These are phyloP conservation scores for Acleris holmiana DNA, from an alignment of 2,888 invertebrate species.

Conservation along the genomic window DNA sequence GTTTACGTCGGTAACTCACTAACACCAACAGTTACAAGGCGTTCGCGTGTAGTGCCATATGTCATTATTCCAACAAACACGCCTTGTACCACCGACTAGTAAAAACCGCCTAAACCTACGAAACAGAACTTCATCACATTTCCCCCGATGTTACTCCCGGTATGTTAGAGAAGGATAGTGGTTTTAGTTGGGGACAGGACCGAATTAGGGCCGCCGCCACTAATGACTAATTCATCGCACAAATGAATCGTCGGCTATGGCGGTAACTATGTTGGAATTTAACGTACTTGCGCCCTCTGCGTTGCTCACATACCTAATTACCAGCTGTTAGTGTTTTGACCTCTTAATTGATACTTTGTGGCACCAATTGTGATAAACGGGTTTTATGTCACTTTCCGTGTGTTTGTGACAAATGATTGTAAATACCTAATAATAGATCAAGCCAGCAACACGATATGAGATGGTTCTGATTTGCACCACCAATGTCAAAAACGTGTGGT, in stretches of 20 bases:
- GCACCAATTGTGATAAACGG: neutral
- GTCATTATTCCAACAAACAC: slow-evolving; percentile 51
- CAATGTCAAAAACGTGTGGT: too few species aligned
- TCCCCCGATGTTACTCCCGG: neutral
- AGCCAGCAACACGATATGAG: too few species aligned
- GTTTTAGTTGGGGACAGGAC: slow-evolving; percentile 8
- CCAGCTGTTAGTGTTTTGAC: slow-evolving; percentile 27
- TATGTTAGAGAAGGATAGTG: slow-evolving; percentile 16
- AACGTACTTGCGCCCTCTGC: slow-evolving; percentile 39
- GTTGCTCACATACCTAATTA: slow-evolving; percentile 34
- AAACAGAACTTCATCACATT: slow-evolving; percentile 15
- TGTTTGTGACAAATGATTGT: too few species aligned
- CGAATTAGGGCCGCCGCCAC: slow-evolving; percentile 30
- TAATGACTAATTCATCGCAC: slow-evolving; percentile 49
- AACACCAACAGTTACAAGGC: slow-evolving; percentile 26
- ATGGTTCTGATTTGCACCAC: too few species aligned
- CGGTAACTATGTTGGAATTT: slow-evolving; percentile 41
- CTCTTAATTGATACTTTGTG: slow-evolving; percentile 15
- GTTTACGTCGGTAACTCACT: slow-evolving; percentile 23
- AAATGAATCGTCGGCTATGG: slow-evolving; percentile 45
- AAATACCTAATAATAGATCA: too few species aligned
- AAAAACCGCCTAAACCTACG: slow-evolving; percentile 18
- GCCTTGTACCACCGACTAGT: slow-evolving; percentile 26
- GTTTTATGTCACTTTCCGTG: neutral
- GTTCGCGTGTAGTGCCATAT: slow-evolving; percentile 45